A percentile compares a stretch with the other conserved stretches of the same genome.
phyloP scores from a whole-genome alignment of 2,797 vertebrate species.

The Silurus lanzhouensis region DNA sequence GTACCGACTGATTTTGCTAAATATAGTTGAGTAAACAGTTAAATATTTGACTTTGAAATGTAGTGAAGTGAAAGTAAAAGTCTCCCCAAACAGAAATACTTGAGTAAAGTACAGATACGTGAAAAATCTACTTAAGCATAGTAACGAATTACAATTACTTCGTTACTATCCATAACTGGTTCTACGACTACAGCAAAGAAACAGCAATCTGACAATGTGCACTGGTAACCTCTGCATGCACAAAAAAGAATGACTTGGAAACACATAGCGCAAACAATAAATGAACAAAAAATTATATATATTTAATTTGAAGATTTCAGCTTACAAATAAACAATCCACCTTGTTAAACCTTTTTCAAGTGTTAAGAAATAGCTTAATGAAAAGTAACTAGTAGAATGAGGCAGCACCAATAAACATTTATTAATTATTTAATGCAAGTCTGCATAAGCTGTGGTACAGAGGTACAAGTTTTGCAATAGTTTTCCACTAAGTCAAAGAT shows the following conservation, averaged over 20 bases:
- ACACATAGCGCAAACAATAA: not conserved
- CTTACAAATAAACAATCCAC: not conserved
- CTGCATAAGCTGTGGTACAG: not conserved
- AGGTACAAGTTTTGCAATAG: not conserved
- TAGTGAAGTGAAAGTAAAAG: too few species aligned
- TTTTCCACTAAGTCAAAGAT: not conserved
- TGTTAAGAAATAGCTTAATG: not conserved
- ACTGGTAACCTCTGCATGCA: not conserved
- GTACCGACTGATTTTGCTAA: too few species aligned
- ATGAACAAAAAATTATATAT: not conserved
- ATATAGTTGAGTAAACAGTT: too few species aligned
- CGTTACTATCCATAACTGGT: too few species aligned
- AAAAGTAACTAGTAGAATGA: not conserved
- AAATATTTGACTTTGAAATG: too few species aligned
- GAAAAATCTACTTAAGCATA: too few species aligned
- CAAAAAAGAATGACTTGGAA: not conserved
- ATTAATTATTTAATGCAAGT: not conserved
- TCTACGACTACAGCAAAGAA: not conserved
- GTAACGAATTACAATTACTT: too few species aligned
- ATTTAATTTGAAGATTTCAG: not conserved
- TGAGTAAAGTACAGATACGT: too few species aligned
- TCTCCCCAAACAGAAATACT: too few species aligned
- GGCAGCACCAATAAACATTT: not conserved
- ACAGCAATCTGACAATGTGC: not conserved
- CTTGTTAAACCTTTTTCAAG: not conserved